Evolutionary conservation across 2,113 vertebrate genomes (phyloP), one percentile per base, ranked within the genome.

Genomic region (Cottus gobio): DNA sequence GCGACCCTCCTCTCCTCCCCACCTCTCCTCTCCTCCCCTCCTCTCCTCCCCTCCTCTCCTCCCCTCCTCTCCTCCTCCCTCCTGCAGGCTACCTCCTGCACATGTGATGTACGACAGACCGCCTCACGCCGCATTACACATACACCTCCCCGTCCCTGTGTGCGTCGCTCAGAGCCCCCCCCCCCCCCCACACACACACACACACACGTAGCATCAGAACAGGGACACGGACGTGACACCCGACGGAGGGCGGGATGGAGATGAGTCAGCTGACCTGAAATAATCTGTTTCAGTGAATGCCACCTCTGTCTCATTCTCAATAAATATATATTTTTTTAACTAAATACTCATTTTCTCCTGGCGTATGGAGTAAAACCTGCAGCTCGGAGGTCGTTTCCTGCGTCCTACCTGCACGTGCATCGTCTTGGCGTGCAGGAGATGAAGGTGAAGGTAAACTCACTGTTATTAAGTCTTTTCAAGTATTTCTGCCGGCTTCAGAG

Each of bases 111-210:
- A 89, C 64, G 82, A 89, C 89, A 89, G 85, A 85, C 79, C 80
- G 84, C 20, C 90, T 91, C 88, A 89, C 79, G 90, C 87, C 72
- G 85, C 89, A 91, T 93, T 92, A 91, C 79, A 85, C 91, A 87
- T 87, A 87, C 84, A 89, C 87, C 88, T 91, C 89, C 87, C 58
- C 84, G 82, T 83, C 85, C 79, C 66, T 80, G 91, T 78, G 61
- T 83, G 79, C 48, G 74, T 63, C 37, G 85, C 91, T 91, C 3
- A 11, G 0, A 90, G 90, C 88, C n/a, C n/a, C n/a, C n/a, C n/a
- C n/a, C n/a, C n/a, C n/a, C n/a, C n/a, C n/a, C n/a, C n/a, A n/a
- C n/a, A n/a, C n/a, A n/a, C n/a, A n/a, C n/a, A n/a, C n/a, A n/a
- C 83, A 92, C 85, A 87, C 87, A 87, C 87, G 85, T 48, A 68